A percentile compares a stretch with the other conserved stretches of the same genome.
These are phyloP conservation scores for Listronotus bonariensis DNA, from an alignment of 1,140 invertebrate species.

Conservation along the genomic window DNA sequence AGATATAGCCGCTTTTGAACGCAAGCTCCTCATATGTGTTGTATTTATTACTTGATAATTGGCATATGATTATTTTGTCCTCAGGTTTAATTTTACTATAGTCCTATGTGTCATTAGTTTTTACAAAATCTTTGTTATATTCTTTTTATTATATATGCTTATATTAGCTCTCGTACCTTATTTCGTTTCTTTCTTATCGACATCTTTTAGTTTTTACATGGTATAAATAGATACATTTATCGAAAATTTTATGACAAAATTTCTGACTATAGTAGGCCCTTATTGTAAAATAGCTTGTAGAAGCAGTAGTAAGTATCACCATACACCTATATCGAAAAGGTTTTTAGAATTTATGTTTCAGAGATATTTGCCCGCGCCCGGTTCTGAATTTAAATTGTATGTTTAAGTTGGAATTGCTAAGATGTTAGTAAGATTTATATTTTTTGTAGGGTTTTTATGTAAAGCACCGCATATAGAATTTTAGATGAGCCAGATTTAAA, in stretches of 20 bases:
- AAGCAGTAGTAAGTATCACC: conserved; percentile 24
- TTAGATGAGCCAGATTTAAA: neutral
- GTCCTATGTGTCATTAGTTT: too few species aligned
- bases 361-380: conserved; percentile 32
- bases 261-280: conserved; percentile 3
- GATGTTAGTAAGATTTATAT: conserved; percentile 40
- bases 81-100: too few species aligned
- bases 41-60: too few species aligned
- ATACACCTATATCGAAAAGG: conserved; percentile 32
- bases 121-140: too few species aligned
- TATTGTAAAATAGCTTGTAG: conserved; percentile 14
- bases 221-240: too few species aligned
- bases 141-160: too few species aligned
- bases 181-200: too few species aligned
- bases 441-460: conserved; percentile 31
- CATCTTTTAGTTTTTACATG: too few species aligned
- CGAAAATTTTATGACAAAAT: neutral
- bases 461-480: conserved; percentile 11
- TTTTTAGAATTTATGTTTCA: conserved; percentile 40
- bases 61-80: too few species aligned
- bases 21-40: too few species aligned
- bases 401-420: conserved; percentile 37
- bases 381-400: conserved; percentile 37
- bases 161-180: too few species aligned
- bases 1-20: too few species aligned